Percentiles rank a stretch among this genome's conserved stretches.
phyloP scores from a whole-genome alignment of 30 jellyfish, hydroid and myxozoan genomes.

The Turritopsis dohrnii region DNA sequence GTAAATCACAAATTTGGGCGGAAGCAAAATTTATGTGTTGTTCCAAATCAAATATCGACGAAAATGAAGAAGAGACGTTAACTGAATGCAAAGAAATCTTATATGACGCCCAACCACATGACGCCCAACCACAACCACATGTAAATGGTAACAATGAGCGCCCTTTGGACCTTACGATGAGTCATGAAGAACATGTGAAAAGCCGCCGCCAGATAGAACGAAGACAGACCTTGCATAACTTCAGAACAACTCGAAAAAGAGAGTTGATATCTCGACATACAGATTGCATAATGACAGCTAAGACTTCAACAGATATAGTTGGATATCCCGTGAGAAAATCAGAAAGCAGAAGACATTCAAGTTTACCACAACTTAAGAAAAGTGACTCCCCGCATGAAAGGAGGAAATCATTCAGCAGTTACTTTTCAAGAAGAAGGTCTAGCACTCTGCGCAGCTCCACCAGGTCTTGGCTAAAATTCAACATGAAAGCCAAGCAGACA shows the following conservation, averaged over 20 bases:
- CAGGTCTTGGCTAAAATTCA: background rate
- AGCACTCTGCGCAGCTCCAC: background rate
- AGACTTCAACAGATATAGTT: background rate
- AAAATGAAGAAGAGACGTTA: background rate
- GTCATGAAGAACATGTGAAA: background rate
- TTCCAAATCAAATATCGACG: background rate
- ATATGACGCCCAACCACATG: background rate
- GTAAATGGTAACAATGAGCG: background rate
- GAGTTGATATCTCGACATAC: background rate
- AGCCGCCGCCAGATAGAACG: background rate
- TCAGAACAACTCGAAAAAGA: background rate
- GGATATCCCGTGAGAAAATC: background rate
- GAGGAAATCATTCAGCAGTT: background rate
- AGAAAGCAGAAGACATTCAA: background rate
- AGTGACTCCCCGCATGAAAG: background rate
- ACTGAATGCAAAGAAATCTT: background rate
- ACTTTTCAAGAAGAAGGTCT: background rate
- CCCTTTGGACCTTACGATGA: background rate
- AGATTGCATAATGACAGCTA: background rate
- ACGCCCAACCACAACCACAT: background rate
- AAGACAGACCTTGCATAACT: background rate
- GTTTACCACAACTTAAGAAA: background rate
- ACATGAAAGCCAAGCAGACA: conserved; percentile 28
- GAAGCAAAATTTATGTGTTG: conserved; percentile 14
- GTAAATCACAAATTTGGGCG: background rate